These are phyloP conservation scores for Bombycilla garrulus DNA, from an alignment of 2,113 vertebrate genomes.

Conservation along the genomic window DNA sequence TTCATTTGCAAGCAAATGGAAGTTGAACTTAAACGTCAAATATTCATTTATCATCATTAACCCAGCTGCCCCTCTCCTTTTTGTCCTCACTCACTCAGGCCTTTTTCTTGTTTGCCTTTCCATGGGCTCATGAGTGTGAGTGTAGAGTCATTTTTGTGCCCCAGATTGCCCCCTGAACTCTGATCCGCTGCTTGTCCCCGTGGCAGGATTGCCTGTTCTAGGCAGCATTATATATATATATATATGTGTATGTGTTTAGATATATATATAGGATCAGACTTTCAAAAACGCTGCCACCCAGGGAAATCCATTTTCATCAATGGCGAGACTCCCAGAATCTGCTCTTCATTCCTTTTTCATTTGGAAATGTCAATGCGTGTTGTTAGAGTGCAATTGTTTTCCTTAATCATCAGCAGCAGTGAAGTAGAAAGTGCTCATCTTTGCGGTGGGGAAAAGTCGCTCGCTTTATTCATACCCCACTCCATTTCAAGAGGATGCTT, in stretches of 20 bases:
- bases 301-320: conserved; percentile 31
- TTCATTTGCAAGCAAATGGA: conserved; percentile 17
- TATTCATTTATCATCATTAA: conserved; percentile 5
- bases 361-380: conserved; percentile 14
- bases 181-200: neutral
- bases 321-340: conserved; percentile 4
- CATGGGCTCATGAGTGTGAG: neutral
- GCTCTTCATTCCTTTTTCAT: conserved; percentile 25
- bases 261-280: neutral
- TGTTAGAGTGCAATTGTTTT: conserved; percentile 50
- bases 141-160: neutral
- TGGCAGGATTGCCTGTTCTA: neutral
- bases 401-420: neutral
- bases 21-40: conserved; percentile 5
- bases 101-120: neutral
- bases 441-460: neutral
- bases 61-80: neutral
- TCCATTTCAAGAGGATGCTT: neutral
- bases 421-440: conserved; percentile 19
- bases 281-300: neutral
- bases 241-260: no score
- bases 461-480: neutral
- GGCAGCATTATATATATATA: no score
- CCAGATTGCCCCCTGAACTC: neutral
- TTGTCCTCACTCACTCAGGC: neutral